Evolutionary conservation across 2,113 vertebrate genomes (phyloP).

Genomic region (Penelope pileata): DNA sequence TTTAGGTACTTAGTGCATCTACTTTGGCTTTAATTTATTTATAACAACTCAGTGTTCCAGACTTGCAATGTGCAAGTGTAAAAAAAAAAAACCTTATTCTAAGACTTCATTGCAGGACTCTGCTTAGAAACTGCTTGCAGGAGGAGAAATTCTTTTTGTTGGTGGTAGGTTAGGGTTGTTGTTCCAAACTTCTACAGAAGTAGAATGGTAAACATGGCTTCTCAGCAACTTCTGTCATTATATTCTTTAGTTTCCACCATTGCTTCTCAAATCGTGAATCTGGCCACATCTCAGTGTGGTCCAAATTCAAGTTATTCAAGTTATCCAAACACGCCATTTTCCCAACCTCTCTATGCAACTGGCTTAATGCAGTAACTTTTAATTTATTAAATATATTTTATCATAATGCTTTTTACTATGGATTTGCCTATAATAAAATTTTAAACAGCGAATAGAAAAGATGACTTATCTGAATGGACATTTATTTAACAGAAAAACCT

Average conservation of each 20-base stretch:
- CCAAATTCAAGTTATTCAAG: conserved; percentile 5
- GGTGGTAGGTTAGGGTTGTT: background rate
- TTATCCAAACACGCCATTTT: background rate
- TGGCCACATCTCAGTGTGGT: background rate
- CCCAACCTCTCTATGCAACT: background rate
- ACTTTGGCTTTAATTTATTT: conserved; percentile 34
- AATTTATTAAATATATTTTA: background rate
- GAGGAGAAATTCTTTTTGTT: background rate
- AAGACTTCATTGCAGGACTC: background rate
- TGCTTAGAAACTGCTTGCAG: background rate
- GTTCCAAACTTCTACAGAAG: background rate
- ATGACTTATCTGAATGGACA: background rate
- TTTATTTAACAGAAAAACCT: background rate
- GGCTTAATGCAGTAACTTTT: background rate
- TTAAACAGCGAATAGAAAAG: background rate
- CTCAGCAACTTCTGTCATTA: background rate
- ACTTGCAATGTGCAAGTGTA: background rate
- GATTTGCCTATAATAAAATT: background rate
- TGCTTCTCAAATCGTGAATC: background rate
- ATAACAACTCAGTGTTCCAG: background rate
- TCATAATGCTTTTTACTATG: background rate
- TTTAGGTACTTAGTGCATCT: background rate
- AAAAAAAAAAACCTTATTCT: background rate
- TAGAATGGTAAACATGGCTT: background rate
- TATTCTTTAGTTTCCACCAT: background rate